Evolutionary conservation across 1,140 invertebrate species (phyloP).

Genomic region (Cyrtorhinus lividipennis): DNA sequence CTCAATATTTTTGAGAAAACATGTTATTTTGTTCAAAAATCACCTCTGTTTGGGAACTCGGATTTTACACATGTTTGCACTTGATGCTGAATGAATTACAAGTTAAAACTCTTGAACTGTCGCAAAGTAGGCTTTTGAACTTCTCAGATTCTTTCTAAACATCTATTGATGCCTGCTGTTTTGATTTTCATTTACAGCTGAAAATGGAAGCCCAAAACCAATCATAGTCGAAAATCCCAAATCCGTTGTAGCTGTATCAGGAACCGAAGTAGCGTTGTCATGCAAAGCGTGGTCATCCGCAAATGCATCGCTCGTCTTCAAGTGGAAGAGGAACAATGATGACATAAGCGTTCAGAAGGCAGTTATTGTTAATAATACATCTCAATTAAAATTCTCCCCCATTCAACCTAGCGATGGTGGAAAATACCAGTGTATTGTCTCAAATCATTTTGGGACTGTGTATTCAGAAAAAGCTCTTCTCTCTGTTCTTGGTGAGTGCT

Average conservation of each 20-base stretch:
- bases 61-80: too few species aligned
- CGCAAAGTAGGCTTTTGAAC: too few species aligned
- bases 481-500: conserved; percentile 58
- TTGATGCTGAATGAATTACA: too few species aligned
- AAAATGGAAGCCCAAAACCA: conserved; percentile 70
- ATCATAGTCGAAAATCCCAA: conserved; percentile 64
- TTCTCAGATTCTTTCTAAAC: too few species aligned
- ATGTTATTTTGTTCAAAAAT: too few species aligned
- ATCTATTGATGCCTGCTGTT: too few species aligned
- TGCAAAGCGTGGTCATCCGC: conserved; percentile 58
- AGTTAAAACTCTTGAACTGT: too few species aligned
- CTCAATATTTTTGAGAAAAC: too few species aligned
- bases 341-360: conserved; percentile 37
- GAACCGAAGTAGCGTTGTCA: conserved; percentile 60
- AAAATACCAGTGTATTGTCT: conserved; percentile 83
- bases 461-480: conserved; percentile 78
- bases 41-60: too few species aligned
- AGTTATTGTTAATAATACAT: conserved; percentile 32
- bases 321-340: conserved; percentile 79
- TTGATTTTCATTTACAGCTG: conserved; percentile 33
- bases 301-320: conserved; percentile 49
- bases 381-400: conserved; percentile 52
- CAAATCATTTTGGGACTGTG: conserved; percentile 74
- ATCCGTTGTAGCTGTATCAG: conserved; percentile 66
- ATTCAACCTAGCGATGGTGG: conserved; percentile 64